Evolutionary conservation across 2,113 vertebrate genomes (phyloP).

Genomic region (Motacilla alba): DNA sequence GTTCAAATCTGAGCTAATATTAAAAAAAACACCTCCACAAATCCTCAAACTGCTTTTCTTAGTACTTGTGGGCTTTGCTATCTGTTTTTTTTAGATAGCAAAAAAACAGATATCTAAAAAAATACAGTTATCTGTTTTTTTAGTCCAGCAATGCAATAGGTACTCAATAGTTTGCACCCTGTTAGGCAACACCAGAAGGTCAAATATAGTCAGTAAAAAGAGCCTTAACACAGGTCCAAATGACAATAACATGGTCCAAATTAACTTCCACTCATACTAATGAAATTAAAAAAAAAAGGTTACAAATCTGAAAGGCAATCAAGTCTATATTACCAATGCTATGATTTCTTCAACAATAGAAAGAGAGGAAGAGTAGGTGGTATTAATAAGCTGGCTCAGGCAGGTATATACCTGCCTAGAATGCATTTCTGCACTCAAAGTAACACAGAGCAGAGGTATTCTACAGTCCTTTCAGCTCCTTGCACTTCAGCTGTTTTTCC

Average conservation of each 20-base stretch:
- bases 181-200: not conserved
- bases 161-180: not conserved
- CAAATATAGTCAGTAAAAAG: not conserved
- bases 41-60: not conserved
- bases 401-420: not conserved
- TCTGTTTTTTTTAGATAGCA: not conserved
- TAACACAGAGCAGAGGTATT: not conserved
- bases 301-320: not conserved
- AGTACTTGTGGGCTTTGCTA: not conserved
- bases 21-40: not conserved
- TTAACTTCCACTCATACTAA: not conserved
- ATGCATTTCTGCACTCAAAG: not conserved
- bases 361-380: not conserved
- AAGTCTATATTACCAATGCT: not conserved
- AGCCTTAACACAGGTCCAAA: not conserved
- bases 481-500: not conserved
- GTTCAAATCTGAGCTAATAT: not conserved
- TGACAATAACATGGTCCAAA: not conserved
- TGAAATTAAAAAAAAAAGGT: not conserved
- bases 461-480: not conserved
- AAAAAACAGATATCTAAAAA: too few species aligned
- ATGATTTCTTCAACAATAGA: not conserved
- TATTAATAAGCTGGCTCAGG: not conserved
- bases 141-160: not conserved
- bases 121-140: too few species aligned